Conservation (phyloP, 2,113 vertebrate genomes). For the Fulmarus glacialis region DNA sequence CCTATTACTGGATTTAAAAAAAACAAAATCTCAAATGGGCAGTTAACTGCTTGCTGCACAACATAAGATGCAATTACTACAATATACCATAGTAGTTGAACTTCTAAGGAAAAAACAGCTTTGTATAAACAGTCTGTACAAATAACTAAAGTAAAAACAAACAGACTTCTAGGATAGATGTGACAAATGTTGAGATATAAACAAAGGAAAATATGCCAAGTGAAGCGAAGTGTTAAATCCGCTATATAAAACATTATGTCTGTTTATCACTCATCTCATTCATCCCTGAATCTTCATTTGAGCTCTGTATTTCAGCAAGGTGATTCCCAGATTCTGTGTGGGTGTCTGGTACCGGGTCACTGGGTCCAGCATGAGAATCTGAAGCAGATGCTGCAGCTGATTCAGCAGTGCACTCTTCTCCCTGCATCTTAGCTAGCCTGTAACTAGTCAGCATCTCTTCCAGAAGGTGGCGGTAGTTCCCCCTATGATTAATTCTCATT, state of each 20-base stretch:
- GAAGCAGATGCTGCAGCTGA: slow-evolving; percentile 68
- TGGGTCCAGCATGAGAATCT: slow-evolving; percentile 22
- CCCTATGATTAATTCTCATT: slow-evolving; percentile 97
- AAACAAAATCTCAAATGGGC: neutral
- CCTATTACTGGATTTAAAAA: neutral
- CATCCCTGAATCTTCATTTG: slow-evolving; percentile 73
- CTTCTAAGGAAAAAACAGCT: slow-evolving; percentile 12
- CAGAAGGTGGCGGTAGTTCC: slow-evolving; percentile 95
- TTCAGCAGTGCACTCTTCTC: slow-evolving; percentile 70
- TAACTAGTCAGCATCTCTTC: slow-evolving; percentile 93
- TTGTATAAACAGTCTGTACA: slow-evolving; percentile 44
- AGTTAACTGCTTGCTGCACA: slow-evolving; percentile 2
- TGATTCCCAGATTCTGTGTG: slow-evolving; percentile 61
- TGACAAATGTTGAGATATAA: slow-evolving; percentile 21
- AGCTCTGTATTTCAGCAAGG: slow-evolving; percentile 69
- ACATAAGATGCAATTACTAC: neutral
- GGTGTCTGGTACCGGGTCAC: slow-evolving; percentile 57
- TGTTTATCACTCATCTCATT: slow-evolving; percentile 47
- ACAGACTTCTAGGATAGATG: slow-evolving; percentile 35
- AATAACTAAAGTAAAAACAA: neutral
- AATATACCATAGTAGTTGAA: slow-evolving; percentile 7
- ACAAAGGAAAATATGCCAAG: neutral
- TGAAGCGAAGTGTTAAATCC: slow-evolving; percentile 14
- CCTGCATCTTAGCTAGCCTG: slow-evolving; percentile 83
- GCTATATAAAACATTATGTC: neutral